Percentiles rank a stretch among this genome's conserved stretches.
These are phyloP conservation scores for Cydia splendana DNA, from an alignment of 1,140 invertebrate genomes.

Conservation along the genomic window DNA sequence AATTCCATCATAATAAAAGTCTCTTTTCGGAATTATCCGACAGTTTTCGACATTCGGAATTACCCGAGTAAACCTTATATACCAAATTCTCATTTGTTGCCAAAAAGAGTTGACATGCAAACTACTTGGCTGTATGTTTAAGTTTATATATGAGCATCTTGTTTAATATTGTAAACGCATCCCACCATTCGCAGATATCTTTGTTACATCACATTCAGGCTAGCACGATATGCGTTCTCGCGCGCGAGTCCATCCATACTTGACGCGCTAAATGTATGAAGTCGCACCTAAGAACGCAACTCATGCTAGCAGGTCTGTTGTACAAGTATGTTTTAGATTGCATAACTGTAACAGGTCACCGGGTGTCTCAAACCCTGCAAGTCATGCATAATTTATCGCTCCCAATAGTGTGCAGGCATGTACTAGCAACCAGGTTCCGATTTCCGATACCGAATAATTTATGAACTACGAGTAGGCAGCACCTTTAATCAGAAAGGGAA, in stretches of 20 bases:
- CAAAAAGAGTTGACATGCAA: no score
- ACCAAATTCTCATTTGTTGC: no score
- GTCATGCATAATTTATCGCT: conserved; percentile 24
- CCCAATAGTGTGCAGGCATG: conserved; percentile 9
- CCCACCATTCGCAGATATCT: neutral
- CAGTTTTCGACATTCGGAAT: no score
- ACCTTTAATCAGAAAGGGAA: neutral
- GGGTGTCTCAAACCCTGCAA: neutral
- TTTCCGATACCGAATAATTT: neutral
- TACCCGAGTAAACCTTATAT: no score
- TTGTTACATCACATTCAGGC: neutral
- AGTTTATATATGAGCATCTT: no score
- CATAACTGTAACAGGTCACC: conserved; percentile 18
- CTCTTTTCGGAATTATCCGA: no score
- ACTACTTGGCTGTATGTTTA: no score
- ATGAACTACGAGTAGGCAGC: neutral
- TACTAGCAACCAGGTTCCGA: neutral
- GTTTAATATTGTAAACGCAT: neutral
- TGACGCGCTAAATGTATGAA: no score
- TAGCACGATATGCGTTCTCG: no score
- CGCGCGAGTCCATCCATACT: no score
- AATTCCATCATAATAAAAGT: no score
- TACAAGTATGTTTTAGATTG: conserved; percentile 5
- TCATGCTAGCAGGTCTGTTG: neutral
- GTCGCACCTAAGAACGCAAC: no score